Conservation (phyloP, 2,797 vertebrate genomes). For the Amphiprion clarkii region DNA sequence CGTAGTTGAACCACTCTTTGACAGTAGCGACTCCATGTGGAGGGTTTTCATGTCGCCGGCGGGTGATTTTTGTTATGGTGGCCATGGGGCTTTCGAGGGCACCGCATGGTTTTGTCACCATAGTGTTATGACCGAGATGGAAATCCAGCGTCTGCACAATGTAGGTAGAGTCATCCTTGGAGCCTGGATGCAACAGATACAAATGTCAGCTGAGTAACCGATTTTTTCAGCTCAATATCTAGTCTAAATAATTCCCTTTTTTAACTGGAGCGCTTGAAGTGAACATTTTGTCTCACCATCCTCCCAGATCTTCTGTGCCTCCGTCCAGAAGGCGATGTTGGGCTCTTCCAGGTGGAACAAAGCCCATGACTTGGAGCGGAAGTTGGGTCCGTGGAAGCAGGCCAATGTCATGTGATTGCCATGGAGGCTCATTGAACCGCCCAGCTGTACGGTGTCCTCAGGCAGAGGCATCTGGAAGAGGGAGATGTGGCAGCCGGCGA, state of each 20-base stretch:
- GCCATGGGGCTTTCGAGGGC: slow-evolving; percentile 98
- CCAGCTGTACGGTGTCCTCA: slow-evolving; percentile 96
- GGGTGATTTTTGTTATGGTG: slow-evolving; percentile 98
- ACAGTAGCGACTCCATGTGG: slow-evolving; percentile 97
- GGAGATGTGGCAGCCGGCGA: slow-evolving; percentile 98
- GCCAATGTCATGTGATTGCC: slow-evolving; percentile 99
- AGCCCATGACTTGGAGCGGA: slow-evolving; percentile 99
- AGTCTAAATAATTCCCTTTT: not conserved
- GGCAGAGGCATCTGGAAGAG: slow-evolving; percentile 97
- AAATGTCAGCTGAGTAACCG: not conserved
- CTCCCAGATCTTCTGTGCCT: slow-evolving; percentile 98
- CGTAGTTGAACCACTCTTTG: slow-evolving; percentile 98
- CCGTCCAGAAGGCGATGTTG: slow-evolving; percentile 99
- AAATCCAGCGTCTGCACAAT: slow-evolving; percentile 98
- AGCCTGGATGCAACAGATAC: slow-evolving; percentile 83
- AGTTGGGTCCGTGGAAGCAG: slow-evolving; percentile 98
- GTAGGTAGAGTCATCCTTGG: slow-evolving; percentile 95
- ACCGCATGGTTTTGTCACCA: slow-evolving; percentile 98
- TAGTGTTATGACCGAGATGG: slow-evolving; percentile 97
- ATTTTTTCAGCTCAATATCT: not conserved
- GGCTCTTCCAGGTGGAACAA: slow-evolving; percentile 98
- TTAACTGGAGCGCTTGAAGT: not conserved
- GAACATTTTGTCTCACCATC: slow-evolving; percentile 87
- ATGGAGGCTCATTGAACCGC: slow-evolving; percentile 98
- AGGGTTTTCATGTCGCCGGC: slow-evolving; percentile 96